Base-by-base conservation (phyloP, 1,140 invertebrate genomes). In the Gryllus bimaculatus region DNA sequence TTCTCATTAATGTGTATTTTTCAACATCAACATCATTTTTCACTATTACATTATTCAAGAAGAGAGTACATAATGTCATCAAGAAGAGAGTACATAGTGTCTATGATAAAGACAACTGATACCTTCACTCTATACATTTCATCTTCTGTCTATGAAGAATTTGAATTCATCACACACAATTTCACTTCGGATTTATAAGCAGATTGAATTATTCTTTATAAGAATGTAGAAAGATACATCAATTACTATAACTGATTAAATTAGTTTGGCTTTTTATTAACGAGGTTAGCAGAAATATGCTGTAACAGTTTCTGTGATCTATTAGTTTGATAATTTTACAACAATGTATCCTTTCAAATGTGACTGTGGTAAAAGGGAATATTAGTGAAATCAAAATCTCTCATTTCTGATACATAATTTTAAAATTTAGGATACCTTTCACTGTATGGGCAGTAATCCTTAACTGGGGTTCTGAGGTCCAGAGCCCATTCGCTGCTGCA, bases 401-500 rank as follows among this genome's bases (percentile, higher is more conserved):
- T 66, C 54, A 66, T 18, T 66, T 10, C 54, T 13, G 10, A 66
- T 66, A 66, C 10, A 66, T 66, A 66, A 13, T 13, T 66, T 10
- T 10, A 10, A 66, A 66, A 66, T 66, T 13, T 13, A 13, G 10
- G 10, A 18, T 18, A 66, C 18, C 10, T 66, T 18, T 66, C 54
- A 18, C 18, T 18, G 18, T 66, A 13, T 7, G 18, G 18, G 7
- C 54, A 13, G 10, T 18, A 66, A 13, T 66, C 54, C 54, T 77
- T 77, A 77, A 20, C 76, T 77, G 39, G 76, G 47, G 10, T 79
- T 75, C 78, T 80, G 75, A 8, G 47, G 26, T 48, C 20, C 79
- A 80, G 47, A 77, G 15, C 80, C 86, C 85, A 91, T 90, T 83
- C 88, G 88, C 82, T 91, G 89, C 82, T 91, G 90, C 84, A 91